Conservation (phyloP, 2,888 invertebrate species). For the Girardia tigrina region DNA sequence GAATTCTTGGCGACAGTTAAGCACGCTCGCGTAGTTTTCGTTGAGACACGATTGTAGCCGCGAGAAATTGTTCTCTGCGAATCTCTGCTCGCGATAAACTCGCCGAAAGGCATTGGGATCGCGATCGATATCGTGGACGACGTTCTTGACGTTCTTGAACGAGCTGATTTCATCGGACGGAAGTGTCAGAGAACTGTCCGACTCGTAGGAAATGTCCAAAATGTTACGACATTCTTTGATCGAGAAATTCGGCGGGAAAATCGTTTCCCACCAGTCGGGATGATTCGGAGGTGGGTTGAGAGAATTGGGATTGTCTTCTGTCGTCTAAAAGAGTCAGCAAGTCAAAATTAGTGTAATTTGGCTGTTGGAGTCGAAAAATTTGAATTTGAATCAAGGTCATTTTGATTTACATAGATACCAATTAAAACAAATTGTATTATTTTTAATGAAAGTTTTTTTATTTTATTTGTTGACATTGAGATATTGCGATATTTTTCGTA, state of each 20-base stretch:
- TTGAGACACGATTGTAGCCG: neutral
- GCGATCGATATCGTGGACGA: neutral
- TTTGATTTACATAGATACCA: no score
- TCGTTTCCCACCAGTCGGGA: slow-evolving; percentile 31
- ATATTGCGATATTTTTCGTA: no score
- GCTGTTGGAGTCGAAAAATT: no score
- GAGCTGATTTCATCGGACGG: neutral
- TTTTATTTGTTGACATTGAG: no score
- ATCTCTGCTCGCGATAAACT: slow-evolving; percentile 5
- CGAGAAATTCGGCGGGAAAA: neutral
- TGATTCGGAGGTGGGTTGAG: neutral
- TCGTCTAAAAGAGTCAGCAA: no score
- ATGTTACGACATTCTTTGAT: neutral
- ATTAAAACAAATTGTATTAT: no score
- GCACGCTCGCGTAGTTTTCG: neutral
- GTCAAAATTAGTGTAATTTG: no score
- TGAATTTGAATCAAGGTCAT: no score
- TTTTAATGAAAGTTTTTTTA: no score
- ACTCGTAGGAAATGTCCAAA: neutral
- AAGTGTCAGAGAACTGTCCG: neutral
- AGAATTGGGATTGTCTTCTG: no score
- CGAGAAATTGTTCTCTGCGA: neutral
- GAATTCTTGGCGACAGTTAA: neutral
- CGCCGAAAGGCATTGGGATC: slow-evolving; percentile 8
- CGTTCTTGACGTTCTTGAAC: neutral